Percentiles rank a stretch among this genome's conserved stretches.
Evolutionary conservation across 2,113 vertebrate genomes (phyloP).

Genomic region (Megaceryle torquata): DNA sequence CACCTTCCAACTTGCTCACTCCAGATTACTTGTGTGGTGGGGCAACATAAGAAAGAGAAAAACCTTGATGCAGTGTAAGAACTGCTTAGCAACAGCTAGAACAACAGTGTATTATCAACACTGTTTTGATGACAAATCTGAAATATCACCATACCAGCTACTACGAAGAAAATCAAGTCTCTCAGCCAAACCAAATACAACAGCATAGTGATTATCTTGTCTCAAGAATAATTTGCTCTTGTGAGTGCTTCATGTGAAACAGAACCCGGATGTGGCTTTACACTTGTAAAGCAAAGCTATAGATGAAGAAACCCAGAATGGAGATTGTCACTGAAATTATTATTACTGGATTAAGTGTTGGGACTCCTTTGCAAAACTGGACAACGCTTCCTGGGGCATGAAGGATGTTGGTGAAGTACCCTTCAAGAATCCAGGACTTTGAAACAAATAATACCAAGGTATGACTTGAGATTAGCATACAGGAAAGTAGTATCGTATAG

Average conservation of each 20-base stretch:
- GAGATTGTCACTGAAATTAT: not conserved
- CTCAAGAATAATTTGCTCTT: not conserved
- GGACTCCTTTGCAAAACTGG: not conserved
- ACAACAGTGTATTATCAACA: not conserved
- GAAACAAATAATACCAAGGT: not conserved
- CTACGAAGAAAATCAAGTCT: not conserved
- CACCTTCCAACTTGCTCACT: accelerated
- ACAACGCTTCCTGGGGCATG: not conserved
- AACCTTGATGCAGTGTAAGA: not conserved
- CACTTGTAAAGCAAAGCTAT: not conserved
- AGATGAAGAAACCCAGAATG: not conserved
- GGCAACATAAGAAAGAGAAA: not conserved
- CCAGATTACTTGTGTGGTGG: not conserved
- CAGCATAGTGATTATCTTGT: not conserved
- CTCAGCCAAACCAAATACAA: not conserved
- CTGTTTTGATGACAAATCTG: not conserved
- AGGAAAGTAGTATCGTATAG: not conserved
- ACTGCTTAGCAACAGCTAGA: not conserved
- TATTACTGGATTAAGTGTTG: not conserved
- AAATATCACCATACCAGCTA: not conserved
- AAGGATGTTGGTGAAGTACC: not conserved
- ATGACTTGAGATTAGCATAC: not conserved
- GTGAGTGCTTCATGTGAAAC: not conserved
- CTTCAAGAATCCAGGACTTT: not conserved
- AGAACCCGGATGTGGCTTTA: not conserved